Percentiles rank a stretch among this genome's conserved stretches.
Conservation (phyloP, 2,888 invertebrate genomes). For the Buathra laborator region DNA sequence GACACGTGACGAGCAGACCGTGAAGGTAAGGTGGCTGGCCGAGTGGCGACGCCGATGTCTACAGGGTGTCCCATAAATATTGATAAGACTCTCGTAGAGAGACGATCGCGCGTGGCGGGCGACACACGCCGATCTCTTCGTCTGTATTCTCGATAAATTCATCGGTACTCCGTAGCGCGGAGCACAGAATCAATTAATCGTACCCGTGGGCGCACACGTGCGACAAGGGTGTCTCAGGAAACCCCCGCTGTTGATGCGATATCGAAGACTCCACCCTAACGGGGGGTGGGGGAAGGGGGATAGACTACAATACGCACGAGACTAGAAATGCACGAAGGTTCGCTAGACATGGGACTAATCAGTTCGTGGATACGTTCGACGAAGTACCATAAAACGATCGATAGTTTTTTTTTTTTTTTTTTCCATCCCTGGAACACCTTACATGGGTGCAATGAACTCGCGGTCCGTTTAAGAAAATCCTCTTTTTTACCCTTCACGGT, state of each 20-base stretch:
- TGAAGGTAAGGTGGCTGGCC: slow-evolving; percentile 79
- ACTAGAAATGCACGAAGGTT: slow-evolving; percentile 5
- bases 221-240: slow-evolving; percentile 37
- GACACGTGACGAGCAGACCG: slow-evolving; percentile 81
- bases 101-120: slow-evolving; percentile 47
- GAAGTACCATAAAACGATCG: slow-evolving; percentile 4
- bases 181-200: slow-evolving; percentile 61
- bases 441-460: too few species aligned
- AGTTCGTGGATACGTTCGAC: slow-evolving; percentile 19
- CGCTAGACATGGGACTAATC: slow-evolving; percentile 46
- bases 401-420: slow-evolving; percentile 2
- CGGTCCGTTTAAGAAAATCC: too few species aligned
- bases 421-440: too few species aligned
- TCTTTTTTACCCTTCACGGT: too few species aligned
- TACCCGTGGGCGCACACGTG: slow-evolving; percentile 56
- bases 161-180: slow-evolving; percentile 46
- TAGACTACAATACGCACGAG: not conserved
- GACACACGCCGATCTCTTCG: slow-evolving; percentile 27
- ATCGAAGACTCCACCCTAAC: slow-evolving; percentile 25
- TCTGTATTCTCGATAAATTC: slow-evolving; percentile 55
- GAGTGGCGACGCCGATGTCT: slow-evolving; percentile 68
- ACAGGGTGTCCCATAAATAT: slow-evolving; percentile 78
- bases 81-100: slow-evolving; percentile 68
- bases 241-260: slow-evolving; percentile 46
- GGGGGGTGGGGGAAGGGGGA: not conserved